Percentiles rank a stretch among this genome's conserved stretches.
These are phyloP conservation scores for Podotricha telesiphe DNA, from an alignment of 2,888 invertebrate species.

Conservation along the genomic window DNA sequence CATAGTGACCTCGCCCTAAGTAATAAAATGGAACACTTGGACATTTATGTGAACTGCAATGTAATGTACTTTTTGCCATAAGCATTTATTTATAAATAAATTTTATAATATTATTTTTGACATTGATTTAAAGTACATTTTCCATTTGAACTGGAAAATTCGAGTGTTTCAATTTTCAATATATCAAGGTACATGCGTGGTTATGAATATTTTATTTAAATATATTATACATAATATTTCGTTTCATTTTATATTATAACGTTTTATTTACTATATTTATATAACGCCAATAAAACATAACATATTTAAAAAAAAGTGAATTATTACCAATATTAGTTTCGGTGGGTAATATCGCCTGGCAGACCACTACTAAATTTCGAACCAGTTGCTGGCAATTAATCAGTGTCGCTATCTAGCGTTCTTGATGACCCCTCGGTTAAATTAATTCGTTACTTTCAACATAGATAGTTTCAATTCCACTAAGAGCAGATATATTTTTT, in stretches of 20 bases:
- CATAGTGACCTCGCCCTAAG: conserved; percentile 13
- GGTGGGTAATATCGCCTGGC: neutral
- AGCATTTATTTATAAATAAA: no score
- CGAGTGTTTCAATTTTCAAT: no score
- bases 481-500: neutral
- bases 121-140: no score
- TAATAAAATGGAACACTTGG: neutral
- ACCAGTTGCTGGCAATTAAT: conserved; percentile 14
- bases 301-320: neutral
- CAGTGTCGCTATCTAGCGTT: conserved; percentile 27
- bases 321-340: neutral
- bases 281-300: no score
- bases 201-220: no score
- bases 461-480: neutral
- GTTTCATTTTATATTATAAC: no score
- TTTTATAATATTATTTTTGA: no score
- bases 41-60: neutral
- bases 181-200: no score
- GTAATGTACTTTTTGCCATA: no score
- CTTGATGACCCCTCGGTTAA: conserved; percentile 24
- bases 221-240: no score
- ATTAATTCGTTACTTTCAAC: conserved; percentile 17
- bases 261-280: no score
- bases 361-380: conserved; percentile 3
- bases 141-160: no score